Evolutionary conservation across 1,140 invertebrate species (phyloP).

Genomic region (Nomia melanderi): DNA sequence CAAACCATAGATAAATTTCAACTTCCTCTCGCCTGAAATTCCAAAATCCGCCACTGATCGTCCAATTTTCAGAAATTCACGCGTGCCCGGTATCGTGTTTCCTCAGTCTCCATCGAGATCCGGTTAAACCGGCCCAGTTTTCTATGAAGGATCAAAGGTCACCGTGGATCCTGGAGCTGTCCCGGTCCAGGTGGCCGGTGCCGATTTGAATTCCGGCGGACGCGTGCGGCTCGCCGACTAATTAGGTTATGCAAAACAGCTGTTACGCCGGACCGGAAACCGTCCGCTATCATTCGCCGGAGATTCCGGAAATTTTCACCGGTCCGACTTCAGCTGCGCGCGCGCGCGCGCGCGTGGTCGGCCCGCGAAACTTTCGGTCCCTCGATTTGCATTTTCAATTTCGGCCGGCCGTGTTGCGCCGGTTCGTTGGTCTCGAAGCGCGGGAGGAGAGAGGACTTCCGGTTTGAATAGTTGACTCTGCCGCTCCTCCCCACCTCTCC

Average conservation of each 20-base stretch:
- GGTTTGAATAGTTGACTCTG: not conserved
- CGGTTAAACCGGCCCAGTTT: too few relatives aligned
- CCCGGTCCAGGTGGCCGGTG: not conserved
- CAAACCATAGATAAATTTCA: too few relatives aligned
- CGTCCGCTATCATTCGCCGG: conserved; percentile 2
- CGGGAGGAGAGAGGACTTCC: too few relatives aligned
- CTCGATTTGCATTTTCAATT: conserved; percentile 16
- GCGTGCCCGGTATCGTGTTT: too few relatives aligned
- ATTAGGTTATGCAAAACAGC: conserved; percentile 23
- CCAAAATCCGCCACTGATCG: too few relatives aligned
- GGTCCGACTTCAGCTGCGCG: not conserved
- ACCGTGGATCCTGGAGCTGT: not conserved
- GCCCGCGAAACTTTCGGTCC: conserved; percentile 22
- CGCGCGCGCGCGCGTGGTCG: not conserved
- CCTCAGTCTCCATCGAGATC: too few relatives aligned
- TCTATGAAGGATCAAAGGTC: too few relatives aligned
- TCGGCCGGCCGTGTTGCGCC: not conserved
- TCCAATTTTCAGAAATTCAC: too few relatives aligned
- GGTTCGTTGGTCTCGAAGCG: too few relatives aligned
- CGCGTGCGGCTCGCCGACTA: not conserved
- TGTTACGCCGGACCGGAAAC: conserved; percentile 1
- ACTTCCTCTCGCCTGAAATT: too few relatives aligned
- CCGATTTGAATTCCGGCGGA: conserved; percentile 4
- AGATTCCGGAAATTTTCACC: conserved; percentile 29
- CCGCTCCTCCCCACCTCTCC: too few relatives aligned